Percentiles rank a stretch among this genome's conserved stretches.
Conservation (phyloP, 2,888 invertebrate species). For the Zaprionus lineosus region DNA sequence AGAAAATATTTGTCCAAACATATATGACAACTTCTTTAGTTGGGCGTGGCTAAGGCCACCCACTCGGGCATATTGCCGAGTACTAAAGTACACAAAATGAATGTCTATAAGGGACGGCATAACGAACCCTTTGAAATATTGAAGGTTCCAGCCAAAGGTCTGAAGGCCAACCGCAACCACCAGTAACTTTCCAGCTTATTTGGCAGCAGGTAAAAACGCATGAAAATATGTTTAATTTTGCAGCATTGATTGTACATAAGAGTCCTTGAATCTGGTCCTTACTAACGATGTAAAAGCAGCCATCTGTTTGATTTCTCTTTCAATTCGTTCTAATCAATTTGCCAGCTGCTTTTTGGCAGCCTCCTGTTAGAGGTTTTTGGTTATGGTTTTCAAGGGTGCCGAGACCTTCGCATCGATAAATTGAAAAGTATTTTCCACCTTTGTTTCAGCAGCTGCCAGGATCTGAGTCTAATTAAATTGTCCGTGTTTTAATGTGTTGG, state of each 20-base stretch:
- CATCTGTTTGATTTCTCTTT: conserved; percentile 75
- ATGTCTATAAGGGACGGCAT: conserved; percentile 12
- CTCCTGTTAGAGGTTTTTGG: conserved; percentile 8
- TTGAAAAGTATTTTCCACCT: conserved; percentile 63
- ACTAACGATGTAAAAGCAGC: conserved; percentile 28
- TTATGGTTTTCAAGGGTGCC: conserved; percentile 39
- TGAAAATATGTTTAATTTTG: conserved; percentile 55
- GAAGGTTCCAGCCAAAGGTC: conserved; percentile 18
- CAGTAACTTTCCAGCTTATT: conserved; percentile 50
- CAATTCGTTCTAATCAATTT: conserved; percentile 49
- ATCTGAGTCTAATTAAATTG: conserved; percentile 63
- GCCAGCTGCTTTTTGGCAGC: conserved; percentile 19
- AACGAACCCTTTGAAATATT: conserved; percentile 35
- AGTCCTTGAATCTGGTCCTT: conserved; percentile 13
- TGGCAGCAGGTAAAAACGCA: conserved; percentile 27
- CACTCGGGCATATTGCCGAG: conserved; percentile 34
- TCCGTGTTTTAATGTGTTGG: conserved; percentile 44
- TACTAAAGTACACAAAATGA: conserved; percentile 36
- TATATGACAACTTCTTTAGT: conserved; percentile 58
- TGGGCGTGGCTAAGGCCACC: conserved; percentile 32
- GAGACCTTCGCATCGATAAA: conserved; percentile 63
- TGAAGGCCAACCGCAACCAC: conserved; percentile 40
- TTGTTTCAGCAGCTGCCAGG: conserved; percentile 42
- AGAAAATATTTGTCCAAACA: conserved; percentile 66
- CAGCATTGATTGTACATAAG: conserved; percentile 45